Evolutionary conservation across 2,113 vertebrate species (phyloP).

Genomic region (Ptilorrhoa leucosticta): DNA sequence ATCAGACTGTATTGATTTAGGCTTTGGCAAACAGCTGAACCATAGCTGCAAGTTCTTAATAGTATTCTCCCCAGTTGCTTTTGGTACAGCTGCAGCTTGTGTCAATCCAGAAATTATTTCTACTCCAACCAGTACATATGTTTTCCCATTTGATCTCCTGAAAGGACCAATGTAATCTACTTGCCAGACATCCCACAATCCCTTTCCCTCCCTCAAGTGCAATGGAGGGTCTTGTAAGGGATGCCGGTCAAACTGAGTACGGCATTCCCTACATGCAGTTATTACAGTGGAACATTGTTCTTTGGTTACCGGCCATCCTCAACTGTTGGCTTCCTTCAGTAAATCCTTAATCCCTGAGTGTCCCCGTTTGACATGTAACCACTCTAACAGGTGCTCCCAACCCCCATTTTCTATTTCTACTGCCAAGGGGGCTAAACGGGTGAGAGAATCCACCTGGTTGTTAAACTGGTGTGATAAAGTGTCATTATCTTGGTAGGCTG

Average conservation of each 20-base stretch:
- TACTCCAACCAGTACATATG: not conserved
- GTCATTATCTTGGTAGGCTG: not conserved
- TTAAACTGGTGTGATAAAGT: not conserved
- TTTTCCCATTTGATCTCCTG: not conserved
- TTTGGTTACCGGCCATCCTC: no score
- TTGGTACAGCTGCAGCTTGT: not conserved
- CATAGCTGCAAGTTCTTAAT: not conserved
- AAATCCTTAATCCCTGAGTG: not conserved
- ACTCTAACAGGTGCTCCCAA: not conserved
- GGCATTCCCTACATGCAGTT: not conserved
- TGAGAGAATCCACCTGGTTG: not conserved
- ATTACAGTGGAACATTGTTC: no score
- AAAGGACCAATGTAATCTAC: not conserved
- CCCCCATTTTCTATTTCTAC: not conserved
- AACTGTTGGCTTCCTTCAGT: no score
- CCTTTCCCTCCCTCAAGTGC: not conserved
- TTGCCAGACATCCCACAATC: not conserved
- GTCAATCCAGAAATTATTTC: not conserved
- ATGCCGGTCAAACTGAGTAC: not conserved
- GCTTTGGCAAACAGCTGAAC: not conserved
- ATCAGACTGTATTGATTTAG: not conserved
- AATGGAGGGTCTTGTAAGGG: not conserved
- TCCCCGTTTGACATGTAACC: no score
- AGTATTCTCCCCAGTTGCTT: not conserved
- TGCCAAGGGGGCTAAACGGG: not conserved